Base-by-base conservation (phyloP, 2,797 vertebrate species). In the Hypotaenidia philippensis region DNA sequence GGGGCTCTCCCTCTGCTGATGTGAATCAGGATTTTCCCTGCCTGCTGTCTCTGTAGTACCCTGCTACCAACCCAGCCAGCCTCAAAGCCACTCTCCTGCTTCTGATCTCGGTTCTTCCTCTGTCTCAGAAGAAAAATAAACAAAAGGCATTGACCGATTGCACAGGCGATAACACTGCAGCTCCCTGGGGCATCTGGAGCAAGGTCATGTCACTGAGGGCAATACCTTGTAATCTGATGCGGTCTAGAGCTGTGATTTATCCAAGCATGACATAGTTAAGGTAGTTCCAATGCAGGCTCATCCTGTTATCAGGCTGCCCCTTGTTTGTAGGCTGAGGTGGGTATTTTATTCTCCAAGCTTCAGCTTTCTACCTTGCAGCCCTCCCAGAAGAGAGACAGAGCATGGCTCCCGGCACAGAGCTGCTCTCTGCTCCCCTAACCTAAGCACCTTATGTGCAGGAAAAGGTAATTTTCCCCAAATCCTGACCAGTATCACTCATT, bases 21-120 rank as follows among this genome's bases (percentile, higher is more conserved):
- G 15, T 76, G 66, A 82, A 61, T 49, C 9, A 23, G 66, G 44
- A 29, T 82, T 61, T 84, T 78, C 52, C 38, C 5, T 72, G 10
- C 23, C 31, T 0, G 0, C 36, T 9, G 36, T 29, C 41, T 61
- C 50, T 50, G 19, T 41, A 40, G 25, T 36, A 45, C 17, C 22
- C 50, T 27, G 50, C 60, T 56, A 27, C 64, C 44, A 49, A 57
- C 56, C 32, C 25, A 34, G 34, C 40, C 57, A 53, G 40, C 56
- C 32, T 61, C 63, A 44, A 6, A 15, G 53, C 55, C 45, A 16
- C 38, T 34, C 25, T 74, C 15, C 61, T 5, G 10, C 60, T 82
- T 52, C 76, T 49, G 18, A 19, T 61, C 52, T 82, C 13, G 6
- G 9, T 50, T n/a, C 65, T 63, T 68, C 31, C 21, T 31, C 27